Evolutionary conservation across 1,140 invertebrate genomes (phyloP).

Genomic region (Macrotrachela quadricornifera): DNA sequence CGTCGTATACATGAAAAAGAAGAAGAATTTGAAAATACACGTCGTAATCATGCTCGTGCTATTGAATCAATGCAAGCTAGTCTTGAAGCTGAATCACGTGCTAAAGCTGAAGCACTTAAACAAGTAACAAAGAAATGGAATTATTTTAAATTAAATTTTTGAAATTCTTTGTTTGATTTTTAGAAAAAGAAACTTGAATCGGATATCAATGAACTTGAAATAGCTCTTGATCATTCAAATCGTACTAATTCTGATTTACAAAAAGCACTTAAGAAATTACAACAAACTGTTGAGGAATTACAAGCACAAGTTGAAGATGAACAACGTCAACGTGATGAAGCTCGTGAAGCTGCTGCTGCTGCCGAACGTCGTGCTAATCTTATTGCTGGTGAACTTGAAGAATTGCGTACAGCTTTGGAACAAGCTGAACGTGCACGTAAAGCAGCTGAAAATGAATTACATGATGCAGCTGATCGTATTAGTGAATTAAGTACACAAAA

Average conservation of each 20-base stretch:
- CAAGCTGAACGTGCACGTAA: constrained; percentile 76
- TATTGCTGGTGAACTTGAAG: constrained; percentile 80
- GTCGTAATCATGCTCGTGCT: constrained; percentile 85
- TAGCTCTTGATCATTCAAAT: constrained; percentile 57
- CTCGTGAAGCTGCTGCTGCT: constrained; percentile 79
- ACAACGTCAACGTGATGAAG: constrained; percentile 82
- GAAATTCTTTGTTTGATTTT: too few relatives aligned
- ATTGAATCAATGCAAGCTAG: constrained; percentile 97
- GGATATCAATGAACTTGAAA: constrained; percentile 96
- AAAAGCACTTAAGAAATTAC: constrained; percentile 92
- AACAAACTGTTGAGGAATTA: constrained; percentile 45
- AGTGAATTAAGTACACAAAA: constrained; percentile 80
- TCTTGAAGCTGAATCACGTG: constrained; percentile 92
- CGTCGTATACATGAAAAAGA: constrained; percentile 86
- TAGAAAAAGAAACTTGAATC: constrained; percentile 94
- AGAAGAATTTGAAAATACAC: constrained; percentile 97
- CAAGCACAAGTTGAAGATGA: constrained; percentile 78
- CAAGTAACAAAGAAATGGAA: background rate
- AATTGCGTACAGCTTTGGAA: constrained; percentile 77
- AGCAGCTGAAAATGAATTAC: constrained; percentile 79
- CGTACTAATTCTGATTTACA: constrained; percentile 81
- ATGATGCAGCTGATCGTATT: constrained; percentile 84
- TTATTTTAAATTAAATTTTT: too few relatives aligned
- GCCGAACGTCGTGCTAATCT: constrained; percentile 83
- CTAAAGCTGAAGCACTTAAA: constrained; percentile 91